Evolutionary conservation across 2,888 invertebrate genomes (phyloP).

Genomic region (Erebia palarica): DNA sequence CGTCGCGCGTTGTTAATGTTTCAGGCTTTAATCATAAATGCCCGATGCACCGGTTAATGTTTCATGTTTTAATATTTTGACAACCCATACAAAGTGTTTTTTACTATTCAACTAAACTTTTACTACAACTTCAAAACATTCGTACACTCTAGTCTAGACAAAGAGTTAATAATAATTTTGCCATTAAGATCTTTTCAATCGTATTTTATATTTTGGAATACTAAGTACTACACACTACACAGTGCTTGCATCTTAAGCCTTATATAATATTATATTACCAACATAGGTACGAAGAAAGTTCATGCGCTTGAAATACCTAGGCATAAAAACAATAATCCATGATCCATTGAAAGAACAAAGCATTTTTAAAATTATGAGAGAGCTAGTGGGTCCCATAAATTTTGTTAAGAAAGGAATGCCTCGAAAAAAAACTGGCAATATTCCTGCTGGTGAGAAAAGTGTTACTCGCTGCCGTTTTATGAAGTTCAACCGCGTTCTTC

Average conservation of each 20-base stretch:
- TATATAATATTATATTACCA: neutral
- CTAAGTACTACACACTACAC: too few species aligned
- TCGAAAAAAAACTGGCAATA: slow-evolving; percentile 20
- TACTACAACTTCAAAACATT: too few species aligned
- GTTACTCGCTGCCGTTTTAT: slow-evolving; percentile 28
- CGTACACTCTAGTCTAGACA: too few species aligned
- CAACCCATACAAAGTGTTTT: too few species aligned
- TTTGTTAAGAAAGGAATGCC: slow-evolving; percentile 30
- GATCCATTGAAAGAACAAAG: slow-evolving; percentile 23
- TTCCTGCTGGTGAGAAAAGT: slow-evolving; percentile 24
- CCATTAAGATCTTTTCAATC: too few species aligned
- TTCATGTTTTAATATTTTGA: too few species aligned
- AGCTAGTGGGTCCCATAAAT: slow-evolving; percentile 27
- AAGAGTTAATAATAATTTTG: too few species aligned
- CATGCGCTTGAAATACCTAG: neutral
- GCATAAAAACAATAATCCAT: neutral
- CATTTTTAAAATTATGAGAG: slow-evolving; percentile 26
- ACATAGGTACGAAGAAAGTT: neutral
- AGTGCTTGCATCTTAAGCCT: neutral
- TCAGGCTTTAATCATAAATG: too few species aligned
- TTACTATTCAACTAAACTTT: too few species aligned
- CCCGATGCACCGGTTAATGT: too few species aligned
- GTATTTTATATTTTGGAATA: too few species aligned
- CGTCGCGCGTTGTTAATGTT: too few species aligned
- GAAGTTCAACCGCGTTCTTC: slow-evolving; percentile 32